phyloP scores from a whole-genome alignment of 2,797 vertebrate species.

The Chrosomus eos region DNA sequence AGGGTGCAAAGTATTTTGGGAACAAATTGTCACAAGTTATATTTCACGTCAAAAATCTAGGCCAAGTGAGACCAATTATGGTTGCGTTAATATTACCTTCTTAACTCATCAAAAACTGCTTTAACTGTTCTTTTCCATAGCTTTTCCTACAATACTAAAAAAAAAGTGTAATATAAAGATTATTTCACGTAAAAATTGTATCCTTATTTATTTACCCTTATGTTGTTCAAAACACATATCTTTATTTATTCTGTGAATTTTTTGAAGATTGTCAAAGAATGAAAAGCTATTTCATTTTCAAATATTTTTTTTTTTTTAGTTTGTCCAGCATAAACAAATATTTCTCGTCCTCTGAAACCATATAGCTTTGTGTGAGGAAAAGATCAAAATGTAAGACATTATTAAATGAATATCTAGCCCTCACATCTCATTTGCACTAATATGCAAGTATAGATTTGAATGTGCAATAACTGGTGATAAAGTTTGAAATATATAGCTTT shows the following conservation, averaged over 20 bases:
- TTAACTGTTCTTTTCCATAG: constrained; percentile 22
- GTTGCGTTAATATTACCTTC: constrained; percentile 36
- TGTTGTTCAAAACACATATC: background rate
- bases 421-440: background rate
- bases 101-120: constrained; percentile 18
- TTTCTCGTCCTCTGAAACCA: background rate
- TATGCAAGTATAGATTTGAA: background rate
- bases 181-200: background rate
- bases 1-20: background rate
- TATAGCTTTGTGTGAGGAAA: background rate
- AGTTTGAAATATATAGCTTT: background rate
- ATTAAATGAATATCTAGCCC: background rate
- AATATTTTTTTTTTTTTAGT: background rate
- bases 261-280: too few species aligned
- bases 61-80: constrained; percentile 37
- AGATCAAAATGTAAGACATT: background rate
- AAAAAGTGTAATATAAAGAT: constrained; percentile 10
- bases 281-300: background rate
- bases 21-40: background rate
- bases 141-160: constrained; percentile 22
- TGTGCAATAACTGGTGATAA: background rate
- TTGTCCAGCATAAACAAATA: background rate
- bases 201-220: background rate
- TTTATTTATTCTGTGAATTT: too few species aligned
- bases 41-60: constrained; percentile 23